Evolutionary conservation across 2,888 invertebrate species (phyloP).

Genomic region (Protonemura montana): DNA sequence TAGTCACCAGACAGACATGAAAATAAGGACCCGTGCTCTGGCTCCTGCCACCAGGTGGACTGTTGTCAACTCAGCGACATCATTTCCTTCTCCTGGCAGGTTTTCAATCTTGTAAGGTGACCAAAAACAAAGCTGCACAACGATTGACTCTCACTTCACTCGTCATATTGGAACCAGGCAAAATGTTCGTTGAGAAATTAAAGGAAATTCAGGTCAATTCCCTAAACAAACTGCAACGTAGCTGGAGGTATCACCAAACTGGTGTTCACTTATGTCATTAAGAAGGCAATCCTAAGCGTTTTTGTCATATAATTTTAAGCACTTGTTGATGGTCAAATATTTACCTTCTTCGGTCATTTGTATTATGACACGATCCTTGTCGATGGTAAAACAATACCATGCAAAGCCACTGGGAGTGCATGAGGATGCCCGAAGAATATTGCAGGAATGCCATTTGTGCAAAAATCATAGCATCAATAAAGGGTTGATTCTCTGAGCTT

Average conservation of each 20-base stretch:
- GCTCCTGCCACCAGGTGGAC: not conserved
- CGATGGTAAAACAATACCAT: not conserved
- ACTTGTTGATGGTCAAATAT: slow-evolving; percentile 17
- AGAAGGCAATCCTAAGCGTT: slow-evolving; percentile 24
- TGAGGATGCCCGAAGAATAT: not conserved
- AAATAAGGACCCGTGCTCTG: not conserved
- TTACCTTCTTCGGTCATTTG: slow-evolving; percentile 15
- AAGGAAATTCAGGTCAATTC: not conserved
- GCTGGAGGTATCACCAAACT: not conserved
- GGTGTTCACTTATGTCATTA: slow-evolving; percentile 17
- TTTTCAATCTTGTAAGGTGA: too few relatives aligned
- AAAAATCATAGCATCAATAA: too few relatives aligned
- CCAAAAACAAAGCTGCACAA: too few relatives aligned
- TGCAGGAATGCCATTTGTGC: too few relatives aligned
- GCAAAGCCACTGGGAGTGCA: not conserved
- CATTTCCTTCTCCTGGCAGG: too few relatives aligned
- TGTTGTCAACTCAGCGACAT: too few relatives aligned
- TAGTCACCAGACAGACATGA: not conserved
- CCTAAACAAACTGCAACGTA: not conserved
- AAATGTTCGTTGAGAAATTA: not conserved
- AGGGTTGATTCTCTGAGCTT: not conserved
- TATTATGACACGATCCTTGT: not conserved
- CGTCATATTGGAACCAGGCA: too few relatives aligned
- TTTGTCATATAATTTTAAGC: slow-evolving; percentile 33
- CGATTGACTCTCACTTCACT: too few relatives aligned